Evolutionary conservation across 2,113 vertebrate genomes (phyloP).

Genomic region (Brachyhypopomus occidentalis): DNA sequence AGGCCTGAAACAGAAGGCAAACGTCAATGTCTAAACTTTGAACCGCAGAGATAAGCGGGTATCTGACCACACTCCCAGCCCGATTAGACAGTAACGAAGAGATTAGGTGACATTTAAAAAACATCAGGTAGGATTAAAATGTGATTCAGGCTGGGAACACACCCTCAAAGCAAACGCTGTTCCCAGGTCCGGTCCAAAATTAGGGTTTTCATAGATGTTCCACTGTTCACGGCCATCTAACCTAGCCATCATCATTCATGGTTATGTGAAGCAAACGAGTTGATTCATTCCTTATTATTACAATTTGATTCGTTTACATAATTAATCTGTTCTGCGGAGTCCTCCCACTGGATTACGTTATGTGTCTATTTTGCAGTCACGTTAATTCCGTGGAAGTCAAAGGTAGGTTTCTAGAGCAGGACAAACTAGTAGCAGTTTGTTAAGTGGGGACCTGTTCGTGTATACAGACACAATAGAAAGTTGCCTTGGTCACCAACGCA

Average conservation of each 20-base stretch:
- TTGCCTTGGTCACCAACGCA: background rate
- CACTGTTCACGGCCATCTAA: too few species aligned
- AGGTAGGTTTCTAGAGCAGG: background rate
- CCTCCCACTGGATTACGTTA: conserved; percentile 5
- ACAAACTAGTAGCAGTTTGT: background rate
- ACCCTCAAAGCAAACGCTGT: background rate
- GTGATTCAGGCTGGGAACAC: background rate
- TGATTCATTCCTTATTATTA: background rate
- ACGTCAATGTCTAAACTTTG: background rate
- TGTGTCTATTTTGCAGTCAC: background rate
- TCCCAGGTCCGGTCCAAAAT: background rate
- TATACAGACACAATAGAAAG: background rate
- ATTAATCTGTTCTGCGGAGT: background rate
- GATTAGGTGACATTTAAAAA: background rate
- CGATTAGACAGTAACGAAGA: background rate
- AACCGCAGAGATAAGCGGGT: background rate
- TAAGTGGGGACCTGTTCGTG: background rate
- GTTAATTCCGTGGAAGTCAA: conserved; percentile 20
- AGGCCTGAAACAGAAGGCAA: background rate
- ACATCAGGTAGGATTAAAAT: background rate
- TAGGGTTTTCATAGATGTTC: background rate
- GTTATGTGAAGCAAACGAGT: background rate
- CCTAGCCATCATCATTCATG: background rate
- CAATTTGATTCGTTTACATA: background rate
- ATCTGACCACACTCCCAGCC: background rate